Evolutionary conservation across 2,113 vertebrate genomes (phyloP).

Genomic region (Brachypteracias leptosomus): DNA sequence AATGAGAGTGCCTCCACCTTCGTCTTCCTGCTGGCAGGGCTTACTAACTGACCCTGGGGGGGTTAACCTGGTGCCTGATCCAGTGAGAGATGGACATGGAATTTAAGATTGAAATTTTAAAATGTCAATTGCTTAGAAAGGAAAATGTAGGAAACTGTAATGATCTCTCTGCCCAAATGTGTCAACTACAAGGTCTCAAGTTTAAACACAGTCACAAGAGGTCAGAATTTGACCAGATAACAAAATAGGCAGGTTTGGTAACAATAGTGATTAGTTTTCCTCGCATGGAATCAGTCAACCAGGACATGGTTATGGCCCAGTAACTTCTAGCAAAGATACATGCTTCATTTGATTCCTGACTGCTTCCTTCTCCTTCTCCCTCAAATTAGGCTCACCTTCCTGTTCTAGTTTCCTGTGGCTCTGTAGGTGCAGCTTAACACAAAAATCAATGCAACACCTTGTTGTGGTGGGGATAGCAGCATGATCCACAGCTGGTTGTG

Average conservation of each 20-base stretch:
- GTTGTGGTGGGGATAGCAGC: background rate
- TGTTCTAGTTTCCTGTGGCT: background rate
- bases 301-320: background rate
- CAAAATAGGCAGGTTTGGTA: background rate
- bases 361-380: background rate
- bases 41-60: background rate
- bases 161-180: background rate
- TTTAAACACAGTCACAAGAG: background rate
- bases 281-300: background rate
- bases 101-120: background rate
- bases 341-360: background rate
- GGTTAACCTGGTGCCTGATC: background rate
- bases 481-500: background rate
- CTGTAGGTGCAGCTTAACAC: fast-evolving
- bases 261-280: background rate
- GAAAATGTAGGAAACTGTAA: background rate
- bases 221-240: background rate
- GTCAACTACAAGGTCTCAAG: background rate
- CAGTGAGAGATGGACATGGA: background rate
- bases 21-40: background rate
- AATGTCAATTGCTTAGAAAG: background rate
- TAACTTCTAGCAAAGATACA: background rate
- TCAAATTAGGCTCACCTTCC: background rate
- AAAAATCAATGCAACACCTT: background rate
- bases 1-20: background rate